Evolutionary conservation across 2,113 vertebrate species (phyloP).

Genomic region (Cyprinodon brontotheroides): DNA sequence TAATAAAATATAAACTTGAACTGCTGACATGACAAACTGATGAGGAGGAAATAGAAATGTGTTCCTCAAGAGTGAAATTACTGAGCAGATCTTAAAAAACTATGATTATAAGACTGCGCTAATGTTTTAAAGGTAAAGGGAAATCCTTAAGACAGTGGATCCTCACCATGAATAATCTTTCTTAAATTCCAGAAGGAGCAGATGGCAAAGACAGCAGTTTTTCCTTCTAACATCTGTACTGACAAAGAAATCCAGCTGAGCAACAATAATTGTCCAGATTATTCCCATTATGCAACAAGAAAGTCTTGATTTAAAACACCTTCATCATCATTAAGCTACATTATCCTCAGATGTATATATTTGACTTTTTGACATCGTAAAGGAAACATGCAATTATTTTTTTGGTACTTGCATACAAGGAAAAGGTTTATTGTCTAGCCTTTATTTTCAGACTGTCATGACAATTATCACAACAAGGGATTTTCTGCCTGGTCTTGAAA

Average conservation of each 20-base stretch:
- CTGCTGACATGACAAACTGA: constrained; percentile 33
- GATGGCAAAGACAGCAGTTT: constrained; percentile 51
- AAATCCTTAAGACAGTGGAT: constrained; percentile 52
- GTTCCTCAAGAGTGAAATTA: constrained; percentile 46
- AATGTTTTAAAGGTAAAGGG: constrained; percentile 53
- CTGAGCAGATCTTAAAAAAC: constrained; percentile 32
- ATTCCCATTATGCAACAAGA: constrained; percentile 16
- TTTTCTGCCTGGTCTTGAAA: too few relatives aligned
- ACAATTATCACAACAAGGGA: background rate
- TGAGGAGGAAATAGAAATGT: constrained; percentile 50
- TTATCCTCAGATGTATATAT: constrained; percentile 10
- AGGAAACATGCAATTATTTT: background rate
- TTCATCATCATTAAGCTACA: constrained; percentile 47
- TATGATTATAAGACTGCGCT: constrained; percentile 18
- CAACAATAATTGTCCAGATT: constrained; percentile 2
- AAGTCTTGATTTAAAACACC: constrained; percentile 22
- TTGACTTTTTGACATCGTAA: background rate
- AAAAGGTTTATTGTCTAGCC: background rate
- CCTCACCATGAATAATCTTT: constrained; percentile 51
- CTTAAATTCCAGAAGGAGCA: constrained; percentile 49
- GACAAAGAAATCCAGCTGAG: constrained; percentile 36
- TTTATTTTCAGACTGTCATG: background rate
- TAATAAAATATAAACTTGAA: constrained; percentile 41
- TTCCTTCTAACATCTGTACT: constrained; percentile 39
- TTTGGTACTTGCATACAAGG: background rate